Conservation (phyloP, 2,797 vertebrate genomes). For the Anguilla obscura region DNA sequence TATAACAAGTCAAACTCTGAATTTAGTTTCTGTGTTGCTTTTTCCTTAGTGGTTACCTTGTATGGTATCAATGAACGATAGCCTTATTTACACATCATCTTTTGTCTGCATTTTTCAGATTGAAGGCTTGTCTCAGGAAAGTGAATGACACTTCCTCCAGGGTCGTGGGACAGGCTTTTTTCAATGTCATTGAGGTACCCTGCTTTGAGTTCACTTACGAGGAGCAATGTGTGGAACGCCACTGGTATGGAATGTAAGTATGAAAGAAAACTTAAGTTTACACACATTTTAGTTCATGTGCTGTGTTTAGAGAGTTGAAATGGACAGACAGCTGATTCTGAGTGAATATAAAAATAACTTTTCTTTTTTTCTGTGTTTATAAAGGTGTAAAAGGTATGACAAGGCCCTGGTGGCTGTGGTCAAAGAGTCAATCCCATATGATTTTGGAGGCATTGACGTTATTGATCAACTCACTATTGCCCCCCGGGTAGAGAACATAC, state of each 20-base stretch:
- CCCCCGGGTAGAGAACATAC: slow-evolving; percentile 51
- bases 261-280: neutral
- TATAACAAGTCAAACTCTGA: too few relatives aligned
- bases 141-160: slow-evolving; percentile 85
- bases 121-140: slow-evolving; percentile 78
- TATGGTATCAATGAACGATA: neutral
- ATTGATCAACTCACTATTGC: slow-evolving; percentile 74
- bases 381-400: slow-evolving; percentile 84
- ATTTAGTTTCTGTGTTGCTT: too few relatives aligned
- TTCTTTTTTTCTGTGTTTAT: slow-evolving; percentile 5
- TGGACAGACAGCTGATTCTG: neutral
- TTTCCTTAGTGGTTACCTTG: too few relatives aligned
- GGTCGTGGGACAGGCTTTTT: slow-evolving; percentile 85
- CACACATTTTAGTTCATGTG: neutral
- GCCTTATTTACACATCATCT: neutral
- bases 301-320: neutral
- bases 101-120: slow-evolving; percentile 62
- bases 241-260: slow-evolving; percentile 92
- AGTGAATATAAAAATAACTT: neutral
- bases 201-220: slow-evolving; percentile 83
- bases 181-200: slow-evolving; percentile 85
- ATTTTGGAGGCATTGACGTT: slow-evolving; percentile 78
- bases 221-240: slow-evolving; percentile 82
- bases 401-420: slow-evolving; percentile 78
- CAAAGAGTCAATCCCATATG: slow-evolving; percentile 78